A percentile compares a stretch with the other conserved stretches of the same genome.
Evolutionary conservation across 1,140 invertebrate genomes (phyloP).

Genomic region (Drosophila sturtevanti): DNA sequence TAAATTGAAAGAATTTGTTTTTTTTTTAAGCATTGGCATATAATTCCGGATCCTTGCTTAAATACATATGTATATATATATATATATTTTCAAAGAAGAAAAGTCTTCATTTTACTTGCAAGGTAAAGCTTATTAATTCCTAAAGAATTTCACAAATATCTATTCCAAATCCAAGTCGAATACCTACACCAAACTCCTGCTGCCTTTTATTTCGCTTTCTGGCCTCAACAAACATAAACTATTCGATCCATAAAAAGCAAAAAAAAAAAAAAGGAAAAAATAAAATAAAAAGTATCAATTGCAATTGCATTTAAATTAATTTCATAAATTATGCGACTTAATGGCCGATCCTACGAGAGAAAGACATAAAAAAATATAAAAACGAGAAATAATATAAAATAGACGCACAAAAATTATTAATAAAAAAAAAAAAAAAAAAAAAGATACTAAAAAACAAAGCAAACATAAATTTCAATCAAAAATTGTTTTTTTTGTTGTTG

Average conservation of each 20-base stretch:
- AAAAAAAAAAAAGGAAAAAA: slow-evolving; percentile 14
- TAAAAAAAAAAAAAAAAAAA: slow-evolving; percentile 28
- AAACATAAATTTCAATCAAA: slow-evolving; percentile 73
- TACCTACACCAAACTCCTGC: too few relatives aligned
- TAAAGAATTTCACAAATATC: too few relatives aligned
- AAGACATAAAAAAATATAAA: slow-evolving; percentile 56
- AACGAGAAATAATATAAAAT: slow-evolving; percentile 38
- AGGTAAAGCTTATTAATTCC: too few relatives aligned
- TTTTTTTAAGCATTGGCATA: neutral
- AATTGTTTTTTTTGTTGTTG: neutral
- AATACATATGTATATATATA: too few relatives aligned
- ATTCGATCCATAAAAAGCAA: slow-evolving; percentile 23
- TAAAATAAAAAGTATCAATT: slow-evolving; percentile 44
- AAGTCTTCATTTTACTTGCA: too few relatives aligned
- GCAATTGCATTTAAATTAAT: slow-evolving; percentile 28
- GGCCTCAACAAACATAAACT: slow-evolving; percentile 49
- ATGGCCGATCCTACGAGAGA: slow-evolving; percentile 18
- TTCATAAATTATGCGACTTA: slow-evolving; percentile 38
- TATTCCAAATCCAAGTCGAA: too few relatives aligned
- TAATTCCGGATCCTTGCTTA: too few relatives aligned
- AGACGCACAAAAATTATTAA: slow-evolving; percentile 28
- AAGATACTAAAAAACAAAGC: slow-evolving; percentile 12
- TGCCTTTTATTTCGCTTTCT: neutral
- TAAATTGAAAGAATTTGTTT: neutral
- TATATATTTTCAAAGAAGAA: too few relatives aligned